Evolutionary conservation across 2,888 invertebrate genomes (phyloP).

Genomic region (Anthoptus insignis): DNA sequence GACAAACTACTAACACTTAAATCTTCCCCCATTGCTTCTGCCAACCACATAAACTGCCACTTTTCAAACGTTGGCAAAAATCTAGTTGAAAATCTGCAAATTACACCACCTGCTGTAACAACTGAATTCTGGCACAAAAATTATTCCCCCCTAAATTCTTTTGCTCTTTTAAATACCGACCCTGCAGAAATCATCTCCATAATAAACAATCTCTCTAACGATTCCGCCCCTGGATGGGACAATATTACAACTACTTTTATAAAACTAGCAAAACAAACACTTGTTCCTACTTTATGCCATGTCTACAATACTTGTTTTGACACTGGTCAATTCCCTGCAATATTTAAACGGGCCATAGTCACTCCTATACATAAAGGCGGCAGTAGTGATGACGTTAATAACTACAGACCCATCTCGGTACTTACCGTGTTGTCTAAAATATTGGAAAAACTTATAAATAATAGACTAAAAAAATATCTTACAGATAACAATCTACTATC

Average conservation of each 20-base stretch:
- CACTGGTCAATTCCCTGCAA: no score
- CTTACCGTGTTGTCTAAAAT: constrained; percentile 14
- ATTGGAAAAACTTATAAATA: constrained; percentile 18
- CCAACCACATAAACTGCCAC: constrained; percentile 11
- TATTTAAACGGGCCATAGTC: no score
- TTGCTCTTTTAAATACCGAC: not conserved
- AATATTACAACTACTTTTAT: no score
- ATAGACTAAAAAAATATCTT: no score
- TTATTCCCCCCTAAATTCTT: not conserved
- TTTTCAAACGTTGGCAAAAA: constrained; percentile 26
- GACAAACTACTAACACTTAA: not conserved
- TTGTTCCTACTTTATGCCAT: no score
- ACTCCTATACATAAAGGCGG: no score
- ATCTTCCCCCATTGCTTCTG: constrained; percentile 2
- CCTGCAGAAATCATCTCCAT: not conserved
- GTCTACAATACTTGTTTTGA: no score
- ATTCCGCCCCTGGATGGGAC: no score
- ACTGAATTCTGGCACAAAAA: not conserved
- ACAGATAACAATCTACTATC: no score
- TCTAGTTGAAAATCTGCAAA: constrained; percentile 7
- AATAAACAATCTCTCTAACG: not conserved
- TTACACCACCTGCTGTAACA: not conserved
- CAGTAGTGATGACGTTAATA: not conserved
- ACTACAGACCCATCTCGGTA: no score
- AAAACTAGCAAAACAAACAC: no score